Conservation (phyloP, 2,113 vertebrate species). For the Bos javanicus region DNA sequence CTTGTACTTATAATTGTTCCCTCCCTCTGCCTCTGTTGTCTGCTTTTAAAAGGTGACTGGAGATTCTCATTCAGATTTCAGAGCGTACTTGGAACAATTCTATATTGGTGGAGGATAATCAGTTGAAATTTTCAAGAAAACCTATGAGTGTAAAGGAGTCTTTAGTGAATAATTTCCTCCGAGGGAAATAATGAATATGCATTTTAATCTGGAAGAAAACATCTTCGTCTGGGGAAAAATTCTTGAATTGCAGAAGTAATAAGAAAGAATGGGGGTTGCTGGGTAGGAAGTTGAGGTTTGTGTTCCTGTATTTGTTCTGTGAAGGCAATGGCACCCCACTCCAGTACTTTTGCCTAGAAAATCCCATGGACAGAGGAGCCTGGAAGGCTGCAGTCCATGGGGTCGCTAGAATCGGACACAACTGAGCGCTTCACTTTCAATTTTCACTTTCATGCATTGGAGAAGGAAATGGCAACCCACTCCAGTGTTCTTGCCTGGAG, state of each 20-base stretch:
- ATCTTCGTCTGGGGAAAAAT: not conserved
- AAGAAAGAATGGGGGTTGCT: not conserved
- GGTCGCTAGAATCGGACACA: too few relatives aligned
- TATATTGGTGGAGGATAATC: not conserved
- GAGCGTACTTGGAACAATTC: not conserved
- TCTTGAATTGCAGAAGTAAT: constrained; percentile 22
- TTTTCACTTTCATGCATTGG: too few relatives aligned
- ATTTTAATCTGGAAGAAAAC: not conserved
- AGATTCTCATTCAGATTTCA: constrained; percentile 16
- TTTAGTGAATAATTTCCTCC: not conserved
- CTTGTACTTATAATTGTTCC: not conserved
- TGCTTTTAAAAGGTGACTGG: constrained; percentile 12
- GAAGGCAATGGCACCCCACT: too few relatives aligned
- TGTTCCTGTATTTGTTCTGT: not conserved
- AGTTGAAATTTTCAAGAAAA: not conserved
- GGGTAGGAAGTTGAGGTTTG: not conserved
- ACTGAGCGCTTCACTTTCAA: too few relatives aligned
- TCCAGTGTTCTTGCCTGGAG: too few relatives aligned
- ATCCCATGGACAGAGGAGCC: too few relatives aligned
- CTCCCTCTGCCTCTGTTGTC: not conserved
- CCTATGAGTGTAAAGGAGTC: not conserved
- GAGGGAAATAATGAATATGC: not conserved
- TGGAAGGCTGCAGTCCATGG: too few relatives aligned
- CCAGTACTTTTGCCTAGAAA: too few relatives aligned
- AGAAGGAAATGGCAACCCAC: too few relatives aligned